phyloP scores from a whole-genome alignment of 2,113 vertebrate genomes.

The Deroptyus accipitrinus region DNA sequence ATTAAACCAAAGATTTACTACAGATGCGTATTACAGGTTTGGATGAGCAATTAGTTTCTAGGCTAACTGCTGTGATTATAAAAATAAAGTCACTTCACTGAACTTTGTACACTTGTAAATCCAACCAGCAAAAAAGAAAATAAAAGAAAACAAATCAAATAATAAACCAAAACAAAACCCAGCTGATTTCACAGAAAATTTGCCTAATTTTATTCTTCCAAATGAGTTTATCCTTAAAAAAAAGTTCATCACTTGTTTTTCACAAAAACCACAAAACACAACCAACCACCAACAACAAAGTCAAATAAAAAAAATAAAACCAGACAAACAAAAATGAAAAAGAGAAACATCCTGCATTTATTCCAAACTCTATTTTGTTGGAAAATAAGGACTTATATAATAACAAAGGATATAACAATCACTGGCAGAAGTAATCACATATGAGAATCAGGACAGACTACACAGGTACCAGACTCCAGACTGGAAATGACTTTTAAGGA shows the following conservation, averaged over 20 bases:
- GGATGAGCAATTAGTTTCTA: neutral
- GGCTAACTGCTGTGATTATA: neutral
- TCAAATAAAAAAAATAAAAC: neutral
- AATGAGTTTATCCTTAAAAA: neutral
- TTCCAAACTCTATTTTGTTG: neutral
- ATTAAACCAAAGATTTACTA: neutral
- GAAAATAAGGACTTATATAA: neutral
- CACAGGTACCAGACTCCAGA: neutral
- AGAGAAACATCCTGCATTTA: neutral
- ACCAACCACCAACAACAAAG: neutral
- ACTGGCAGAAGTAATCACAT: neutral
- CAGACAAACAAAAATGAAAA: neutral
- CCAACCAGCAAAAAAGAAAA: neutral
- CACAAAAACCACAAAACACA: neutral
- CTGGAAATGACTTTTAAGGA: neutral
- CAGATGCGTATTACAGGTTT: neutral
- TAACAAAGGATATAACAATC: neutral
- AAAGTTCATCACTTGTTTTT: neutral
- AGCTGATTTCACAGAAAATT: neutral
- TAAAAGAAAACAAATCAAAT: neutral
- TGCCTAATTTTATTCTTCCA: neutral
- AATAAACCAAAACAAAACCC: neutral
- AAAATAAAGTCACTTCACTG: neutral
- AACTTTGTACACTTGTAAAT: neutral
- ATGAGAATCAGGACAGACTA: neutral